Percentiles rank a stretch among this genome's conserved stretches.
phyloP scores from a whole-genome alignment of 2,888 invertebrate genomes.

The Eristalis arbustorum region DNA sequence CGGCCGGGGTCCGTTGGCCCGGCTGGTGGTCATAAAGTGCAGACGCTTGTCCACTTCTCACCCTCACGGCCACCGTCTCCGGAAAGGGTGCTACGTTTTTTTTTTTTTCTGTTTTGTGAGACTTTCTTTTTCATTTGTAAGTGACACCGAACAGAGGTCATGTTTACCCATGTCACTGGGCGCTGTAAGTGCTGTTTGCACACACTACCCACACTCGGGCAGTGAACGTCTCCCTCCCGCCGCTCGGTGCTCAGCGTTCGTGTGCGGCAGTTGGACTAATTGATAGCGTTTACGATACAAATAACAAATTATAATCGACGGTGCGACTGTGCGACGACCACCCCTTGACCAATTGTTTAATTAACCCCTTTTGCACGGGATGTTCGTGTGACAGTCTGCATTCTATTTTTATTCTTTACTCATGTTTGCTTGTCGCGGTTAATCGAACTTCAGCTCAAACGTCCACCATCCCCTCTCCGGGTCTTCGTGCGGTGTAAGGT shows the following conservation, averaged over 20 bases:
- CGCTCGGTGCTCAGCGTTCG: conserved; percentile 4
- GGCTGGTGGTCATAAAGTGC: conserved; percentile 49
- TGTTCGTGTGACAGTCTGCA: conserved; percentile 32
- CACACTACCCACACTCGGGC: conserved; percentile 21
- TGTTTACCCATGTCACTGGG: conserved; percentile 69
- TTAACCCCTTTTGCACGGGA: conserved; percentile 62
- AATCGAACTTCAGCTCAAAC: conserved; percentile 46
- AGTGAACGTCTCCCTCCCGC: neutral
- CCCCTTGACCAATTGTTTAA: conserved; percentile 65
- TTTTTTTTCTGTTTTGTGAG: too few species aligned
- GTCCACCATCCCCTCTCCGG: neutral
- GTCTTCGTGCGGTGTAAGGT: conserved; percentile 1
- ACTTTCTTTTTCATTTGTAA: conserved; percentile 58
- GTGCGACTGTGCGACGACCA: conserved; percentile 40
- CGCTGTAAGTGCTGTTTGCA: conserved; percentile 63
- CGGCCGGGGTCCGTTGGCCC: neutral
- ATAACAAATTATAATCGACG: conserved; percentile 64
- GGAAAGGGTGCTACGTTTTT: conserved; percentile 9
- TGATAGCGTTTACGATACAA: conserved; percentile 68
- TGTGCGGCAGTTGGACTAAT: conserved; percentile 59
- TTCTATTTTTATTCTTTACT: conserved; percentile 26
- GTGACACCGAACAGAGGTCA: conserved; percentile 66
- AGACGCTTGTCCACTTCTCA: conserved; percentile 42
- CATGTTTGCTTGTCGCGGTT: conserved; percentile 44
- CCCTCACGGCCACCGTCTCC: neutral